Percentiles rank a stretch among this genome's conserved stretches.
phyloP scores from a whole-genome alignment of 2,888 invertebrate genomes.

The Xestia xanthographa region DNA sequence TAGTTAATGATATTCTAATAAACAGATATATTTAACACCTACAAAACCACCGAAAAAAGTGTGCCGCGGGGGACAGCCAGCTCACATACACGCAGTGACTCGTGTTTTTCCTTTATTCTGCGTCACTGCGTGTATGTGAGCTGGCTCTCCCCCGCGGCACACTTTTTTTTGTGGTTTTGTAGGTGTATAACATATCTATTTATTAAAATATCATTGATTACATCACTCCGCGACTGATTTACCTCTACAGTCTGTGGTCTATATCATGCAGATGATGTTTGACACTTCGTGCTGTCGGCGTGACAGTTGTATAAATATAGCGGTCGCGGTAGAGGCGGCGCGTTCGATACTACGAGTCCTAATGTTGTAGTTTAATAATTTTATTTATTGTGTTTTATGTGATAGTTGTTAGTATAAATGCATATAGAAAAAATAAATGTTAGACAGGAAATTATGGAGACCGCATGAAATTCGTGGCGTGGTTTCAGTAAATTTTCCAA shows the following conservation, averaged over 20 bases:
- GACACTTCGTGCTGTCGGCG: slow-evolving; percentile 25
- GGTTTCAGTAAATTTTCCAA: background rate
- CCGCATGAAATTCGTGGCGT: background rate
- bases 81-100: too few species aligned
- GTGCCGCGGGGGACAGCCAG: too few species aligned
- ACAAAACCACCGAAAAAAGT: too few species aligned
- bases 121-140: too few species aligned
- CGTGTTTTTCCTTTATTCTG: too few species aligned
- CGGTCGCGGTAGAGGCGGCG: background rate
- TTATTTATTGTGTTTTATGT: background rate
- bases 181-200: too few species aligned
- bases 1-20: too few species aligned
- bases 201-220: too few species aligned
- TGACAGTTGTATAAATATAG: slow-evolving; percentile 29
- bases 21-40: too few species aligned
- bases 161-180: too few species aligned
- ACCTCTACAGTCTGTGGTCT: slow-evolving; percentile 6
- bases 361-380: background rate
- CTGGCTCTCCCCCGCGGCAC: too few species aligned
- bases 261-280: slow-evolving; percentile 33
- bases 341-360: slow-evolving; percentile 20
- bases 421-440: background rate
- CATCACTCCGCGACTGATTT: slow-evolving; percentile 25
- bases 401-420: background rate
- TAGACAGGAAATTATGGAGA: background rate